Base-by-base conservation (phyloP, 2,797 vertebrate genomes). In the Halcyon chelicuti region DNA sequence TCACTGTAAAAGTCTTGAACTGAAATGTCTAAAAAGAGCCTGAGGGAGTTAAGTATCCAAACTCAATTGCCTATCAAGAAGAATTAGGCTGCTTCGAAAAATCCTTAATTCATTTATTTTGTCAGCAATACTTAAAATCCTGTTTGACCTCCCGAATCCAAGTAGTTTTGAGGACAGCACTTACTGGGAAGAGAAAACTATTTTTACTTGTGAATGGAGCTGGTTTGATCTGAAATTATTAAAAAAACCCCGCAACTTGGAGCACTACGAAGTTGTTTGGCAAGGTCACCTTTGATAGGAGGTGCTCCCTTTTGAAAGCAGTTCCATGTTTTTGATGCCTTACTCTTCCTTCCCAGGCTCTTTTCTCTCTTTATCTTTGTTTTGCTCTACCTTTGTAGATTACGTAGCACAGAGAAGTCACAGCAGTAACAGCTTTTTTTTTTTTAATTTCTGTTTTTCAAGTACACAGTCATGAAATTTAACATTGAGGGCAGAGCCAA, bases 51-150 rank as follows among this genome's bases (percentile, higher is more conserved):
- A 72, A 88, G 54, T 37, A 78, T 66, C 52, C 74, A 89, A 78
- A 93, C 73, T 61, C 85, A 83, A 71, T 90, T 67, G 42, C 77
- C 52, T 82, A 65, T 88, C 85, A 93, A 73, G 62, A 85, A 79
- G 68, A 96, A 86, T 95, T 86, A 88, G 66, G 51, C 73, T 86
- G 70, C 73, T 94, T 61, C 21, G 9, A 71, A 88, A 88, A 91
- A 73, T 28, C 82, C 51, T 80, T 72, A 67, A 85, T 93, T 95
- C 71, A 88, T 86, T 51, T 88, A 20, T 95, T 91, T 86, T 86
- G 90, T 90, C 81, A 94, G 79, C 62, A 88, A 33, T 90, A 70
- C 88, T 44, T 84, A 93, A 94, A 94, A 93, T 83, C 80, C 82
- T 61, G 29, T 80, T 75, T 86, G 65, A 88, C 20, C 49, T 91